Evolutionary conservation across 2,888 invertebrate species (phyloP), one percentile per base, ranked within the genome.

Genomic region (Torymus aiolomorphi): DNA sequence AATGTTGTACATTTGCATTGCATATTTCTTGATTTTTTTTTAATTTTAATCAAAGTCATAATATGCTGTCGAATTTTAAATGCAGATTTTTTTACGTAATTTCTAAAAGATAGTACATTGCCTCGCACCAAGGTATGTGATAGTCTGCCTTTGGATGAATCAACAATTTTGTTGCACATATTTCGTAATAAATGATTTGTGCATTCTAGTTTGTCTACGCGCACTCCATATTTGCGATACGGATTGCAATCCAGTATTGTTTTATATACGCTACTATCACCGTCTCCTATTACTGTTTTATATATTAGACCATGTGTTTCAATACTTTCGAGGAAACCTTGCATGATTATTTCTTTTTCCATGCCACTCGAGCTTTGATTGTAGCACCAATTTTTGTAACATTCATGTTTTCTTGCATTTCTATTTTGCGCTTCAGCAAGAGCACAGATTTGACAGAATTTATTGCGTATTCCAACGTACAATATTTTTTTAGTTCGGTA

Each of bases 341-440:
- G 78, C 1, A 62, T 72, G 57, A 80, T 81, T 0, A 18, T 51
- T 14, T 66, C 54, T 24, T 24, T 74, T 80, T 84, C 84, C 82
- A 83, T 84, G 83, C 88, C 88, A 13, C 86, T 84, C 24, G 81
- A 82, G 56, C 82, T 84, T n/a, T n/a, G n/a, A n/a, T n/a, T n/a
- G n/a, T n/a, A n/a, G n/a, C n/a, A n/a, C n/a, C n/a, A n/a, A n/a
- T n/a, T 87, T 69, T 85, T 85, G 78, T 77, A 86, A 70, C 86
- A 87, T 12, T 31, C 59, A 63, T 87, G 86, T 20, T 66, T 57
- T 18, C 66, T 79, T 12, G 82, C 61, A 18, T 67, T 49, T 49
- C 18, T 59, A 10, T 71, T 66, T 66, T 72, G 82, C 20, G 18
- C 57, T n/a, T 74, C 76, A 12, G 81, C 83, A 52, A 76, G 69